Evolutionary conservation across 2,888 invertebrate species (phyloP).

Genomic region (Arctia plantaginis): DNA sequence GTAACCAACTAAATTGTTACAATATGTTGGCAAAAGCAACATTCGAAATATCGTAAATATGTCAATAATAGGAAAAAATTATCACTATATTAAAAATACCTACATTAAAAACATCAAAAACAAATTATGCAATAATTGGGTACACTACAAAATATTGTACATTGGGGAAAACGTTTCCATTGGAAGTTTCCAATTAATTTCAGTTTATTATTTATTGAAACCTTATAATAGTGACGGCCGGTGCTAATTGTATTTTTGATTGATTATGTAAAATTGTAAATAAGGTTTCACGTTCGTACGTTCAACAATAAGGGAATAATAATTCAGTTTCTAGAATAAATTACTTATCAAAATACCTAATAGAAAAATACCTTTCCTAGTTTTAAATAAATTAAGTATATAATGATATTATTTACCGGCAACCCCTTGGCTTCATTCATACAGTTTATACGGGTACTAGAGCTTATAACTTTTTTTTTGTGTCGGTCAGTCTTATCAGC

Average conservation of each 20-base stretch:
- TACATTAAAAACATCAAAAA: background rate
- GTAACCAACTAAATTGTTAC: too few relatives aligned
- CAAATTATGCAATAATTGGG: background rate
- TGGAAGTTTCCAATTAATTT: constrained; percentile 31
- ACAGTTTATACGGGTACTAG: too few relatives aligned
- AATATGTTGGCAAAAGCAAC: too few relatives aligned
- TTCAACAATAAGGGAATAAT: background rate
- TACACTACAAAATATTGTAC: constrained; percentile 1
- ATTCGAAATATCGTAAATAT: too few relatives aligned
- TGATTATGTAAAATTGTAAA: background rate
- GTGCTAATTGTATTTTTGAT: constrained; percentile 8
- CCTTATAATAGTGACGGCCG: constrained; percentile 22
- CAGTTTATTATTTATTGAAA: constrained; percentile 15
- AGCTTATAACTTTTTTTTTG: too few relatives aligned
- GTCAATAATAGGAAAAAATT: background rate
- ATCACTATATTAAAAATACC: background rate
- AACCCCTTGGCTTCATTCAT: too few relatives aligned
- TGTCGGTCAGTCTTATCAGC: too few relatives aligned
- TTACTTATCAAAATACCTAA: background rate
- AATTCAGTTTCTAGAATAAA: background rate
- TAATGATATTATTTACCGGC: too few relatives aligned
- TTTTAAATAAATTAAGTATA: background rate
- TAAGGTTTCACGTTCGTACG: background rate
- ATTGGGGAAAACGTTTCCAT: background rate
- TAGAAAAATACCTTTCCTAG: background rate